Conservation (phyloP, 2,113 vertebrate genomes). For the Rana temporaria region DNA sequence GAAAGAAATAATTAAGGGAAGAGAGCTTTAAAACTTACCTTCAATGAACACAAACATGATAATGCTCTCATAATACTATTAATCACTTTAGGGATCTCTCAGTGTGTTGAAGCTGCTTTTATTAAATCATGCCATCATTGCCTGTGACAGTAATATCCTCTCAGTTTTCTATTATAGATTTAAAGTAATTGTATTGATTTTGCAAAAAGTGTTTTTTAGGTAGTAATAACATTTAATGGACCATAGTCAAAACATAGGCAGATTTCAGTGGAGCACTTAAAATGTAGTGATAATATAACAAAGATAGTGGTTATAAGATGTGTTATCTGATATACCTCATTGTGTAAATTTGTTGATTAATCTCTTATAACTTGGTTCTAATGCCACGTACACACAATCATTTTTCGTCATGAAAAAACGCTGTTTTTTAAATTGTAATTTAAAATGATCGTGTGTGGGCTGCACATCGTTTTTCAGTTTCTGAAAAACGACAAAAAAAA, state of each 20-base stretch:
- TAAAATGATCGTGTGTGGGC: no score
- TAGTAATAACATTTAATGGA: conserved; percentile 46
- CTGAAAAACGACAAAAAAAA: no score
- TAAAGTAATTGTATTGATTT: conserved; percentile 56
- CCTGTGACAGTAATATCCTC: conserved; percentile 60
- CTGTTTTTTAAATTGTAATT: no score
- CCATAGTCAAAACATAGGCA: conserved; percentile 8
- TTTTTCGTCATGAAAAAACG: no score
- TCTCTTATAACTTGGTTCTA: neutral
- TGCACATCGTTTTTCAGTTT: no score
- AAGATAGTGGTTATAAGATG: neutral
- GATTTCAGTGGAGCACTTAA: neutral
- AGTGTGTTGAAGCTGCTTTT: conserved; percentile 38
- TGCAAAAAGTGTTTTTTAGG: conserved; percentile 53
- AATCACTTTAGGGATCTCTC: conserved; percentile 55
- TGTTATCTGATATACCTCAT: neutral
- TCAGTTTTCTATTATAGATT: conserved; percentile 50
- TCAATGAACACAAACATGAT: conserved; percentile 59
- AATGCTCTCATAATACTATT: conserved; percentile 61
- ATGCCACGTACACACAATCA: no score
- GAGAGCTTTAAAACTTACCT: conserved; percentile 55
- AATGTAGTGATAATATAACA: conserved; percentile 11
- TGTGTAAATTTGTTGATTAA: neutral
- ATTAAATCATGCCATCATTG: conserved; percentile 48
- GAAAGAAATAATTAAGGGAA: conserved; percentile 63